Conservation (phyloP, 2,888 invertebrate genomes). For the Rugalucina vietnamica region DNA sequence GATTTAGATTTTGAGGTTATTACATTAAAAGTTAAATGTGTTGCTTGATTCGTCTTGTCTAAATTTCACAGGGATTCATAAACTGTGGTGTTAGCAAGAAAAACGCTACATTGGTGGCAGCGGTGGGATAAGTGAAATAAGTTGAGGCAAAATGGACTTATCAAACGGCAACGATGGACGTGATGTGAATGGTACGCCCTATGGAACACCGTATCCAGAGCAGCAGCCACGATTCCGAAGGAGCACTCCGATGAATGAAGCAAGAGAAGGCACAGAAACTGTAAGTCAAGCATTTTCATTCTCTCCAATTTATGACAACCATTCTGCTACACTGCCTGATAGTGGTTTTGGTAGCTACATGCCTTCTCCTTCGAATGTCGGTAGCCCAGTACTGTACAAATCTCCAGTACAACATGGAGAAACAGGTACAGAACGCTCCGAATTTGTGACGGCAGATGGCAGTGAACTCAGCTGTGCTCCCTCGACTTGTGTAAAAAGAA, state of each 20-base stretch:
- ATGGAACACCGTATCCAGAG: background rate
- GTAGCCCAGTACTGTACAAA: background rate
- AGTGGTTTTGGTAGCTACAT: background rate
- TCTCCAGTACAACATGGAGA: background rate
- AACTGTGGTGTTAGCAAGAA: background rate
- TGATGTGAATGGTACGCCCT: background rate
- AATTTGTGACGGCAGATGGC: background rate
- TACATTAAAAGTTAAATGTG: background rate
- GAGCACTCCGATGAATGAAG: background rate
- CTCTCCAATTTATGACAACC: background rate
- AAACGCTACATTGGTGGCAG: conserved; percentile 4
- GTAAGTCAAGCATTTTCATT: background rate
- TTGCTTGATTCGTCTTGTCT: background rate
- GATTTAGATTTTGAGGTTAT: background rate
- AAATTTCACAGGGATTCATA: background rate
- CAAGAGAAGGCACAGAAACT: background rate
- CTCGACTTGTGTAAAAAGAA: background rate
- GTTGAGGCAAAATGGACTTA: background rate
- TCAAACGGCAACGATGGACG: background rate
- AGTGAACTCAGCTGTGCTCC: background rate
- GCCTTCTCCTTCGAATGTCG: background rate
- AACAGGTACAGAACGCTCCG: background rate
- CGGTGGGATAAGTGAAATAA: background rate
- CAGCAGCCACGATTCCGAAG: background rate
- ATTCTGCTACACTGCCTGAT: background rate